phyloP scores from a whole-genome alignment of 2,888 invertebrate genomes.

The Hyppa rectilinea region DNA sequence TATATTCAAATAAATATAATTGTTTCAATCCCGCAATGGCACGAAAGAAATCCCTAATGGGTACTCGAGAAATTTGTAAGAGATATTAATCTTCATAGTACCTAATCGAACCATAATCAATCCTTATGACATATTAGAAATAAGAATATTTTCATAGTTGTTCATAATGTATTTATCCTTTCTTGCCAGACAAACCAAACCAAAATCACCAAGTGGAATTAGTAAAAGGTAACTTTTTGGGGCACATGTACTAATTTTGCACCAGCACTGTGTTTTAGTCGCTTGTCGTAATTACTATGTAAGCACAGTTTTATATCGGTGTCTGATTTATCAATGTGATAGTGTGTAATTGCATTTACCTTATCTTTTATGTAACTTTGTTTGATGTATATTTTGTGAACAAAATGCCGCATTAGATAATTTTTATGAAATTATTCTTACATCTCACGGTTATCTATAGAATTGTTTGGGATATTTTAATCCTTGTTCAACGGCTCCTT shows the following conservation, averaged over 20 bases:
- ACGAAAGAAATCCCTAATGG: not conserved
- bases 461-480: conserved; percentile 10
- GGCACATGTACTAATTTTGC: conserved; percentile 10
- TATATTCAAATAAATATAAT: no score
- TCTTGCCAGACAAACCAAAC: conserved; percentile 72
- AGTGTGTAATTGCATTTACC: conserved; percentile 53
- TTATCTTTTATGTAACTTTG: conserved; percentile 41
- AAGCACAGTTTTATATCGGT: conserved; percentile 36
- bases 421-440: conserved; percentile 27
- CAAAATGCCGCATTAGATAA: not conserved
- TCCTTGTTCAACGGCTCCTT: conserved; percentile 7
- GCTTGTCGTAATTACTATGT: conserved; percentile 26
- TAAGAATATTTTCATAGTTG: not conserved
- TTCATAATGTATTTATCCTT: conserved; percentile 17
- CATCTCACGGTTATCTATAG: not conserved
- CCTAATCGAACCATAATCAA: not conserved
- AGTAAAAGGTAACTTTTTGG: conserved; percentile 58
- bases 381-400: conserved; percentile 38
- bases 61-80: not conserved
- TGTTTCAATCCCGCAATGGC: not conserved
- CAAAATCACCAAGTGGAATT: conserved; percentile 74
- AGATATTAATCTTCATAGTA: not conserved
- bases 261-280: conserved; percentile 29
- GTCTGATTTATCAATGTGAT: conserved; percentile 39
- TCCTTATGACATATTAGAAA: not conserved